A percentile compares a stretch with the other conserved stretches of the same genome.
Conservation (phyloP, 2,888 invertebrate species). For the Ectobius pallidus region DNA sequence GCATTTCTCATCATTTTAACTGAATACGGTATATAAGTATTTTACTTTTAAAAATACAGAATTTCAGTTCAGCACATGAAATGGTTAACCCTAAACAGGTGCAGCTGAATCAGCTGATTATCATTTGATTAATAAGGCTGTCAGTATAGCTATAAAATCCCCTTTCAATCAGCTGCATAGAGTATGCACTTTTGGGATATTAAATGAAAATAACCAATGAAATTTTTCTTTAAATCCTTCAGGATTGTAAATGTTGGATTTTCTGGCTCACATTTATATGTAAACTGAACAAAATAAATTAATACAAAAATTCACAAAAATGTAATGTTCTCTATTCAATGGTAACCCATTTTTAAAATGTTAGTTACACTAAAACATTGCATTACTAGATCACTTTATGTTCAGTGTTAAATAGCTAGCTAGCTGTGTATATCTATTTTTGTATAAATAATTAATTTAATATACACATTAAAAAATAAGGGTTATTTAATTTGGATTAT, state of each 20-base stretch:
- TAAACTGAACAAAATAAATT: background rate
- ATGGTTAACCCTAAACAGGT: background rate
- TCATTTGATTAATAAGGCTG: background rate
- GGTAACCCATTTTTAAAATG: too few relatives aligned
- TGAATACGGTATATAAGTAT: too few relatives aligned
- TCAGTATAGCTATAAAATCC: background rate
- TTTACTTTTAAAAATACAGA: too few relatives aligned
- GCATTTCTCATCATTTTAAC: background rate
- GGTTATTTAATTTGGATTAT: too few relatives aligned
- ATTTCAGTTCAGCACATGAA: background rate
- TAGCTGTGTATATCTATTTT: too few relatives aligned
- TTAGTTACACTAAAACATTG: too few relatives aligned
- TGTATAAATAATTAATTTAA: too few relatives aligned
- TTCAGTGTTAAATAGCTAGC: too few relatives aligned
- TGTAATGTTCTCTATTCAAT: too few relatives aligned
- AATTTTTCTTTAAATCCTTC: background rate
- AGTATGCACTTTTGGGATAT: background rate
- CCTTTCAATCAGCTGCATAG: background rate
- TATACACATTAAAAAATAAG: too few relatives aligned
- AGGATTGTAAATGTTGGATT: background rate
- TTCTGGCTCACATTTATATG: background rate
- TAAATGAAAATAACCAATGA: background rate
- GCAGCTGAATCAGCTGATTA: background rate
- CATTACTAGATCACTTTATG: too few relatives aligned
- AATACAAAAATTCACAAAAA: background rate